Base-by-base conservation (phyloP, 1,140 invertebrate genomes). In the Alviniconcha marisindica region DNA sequence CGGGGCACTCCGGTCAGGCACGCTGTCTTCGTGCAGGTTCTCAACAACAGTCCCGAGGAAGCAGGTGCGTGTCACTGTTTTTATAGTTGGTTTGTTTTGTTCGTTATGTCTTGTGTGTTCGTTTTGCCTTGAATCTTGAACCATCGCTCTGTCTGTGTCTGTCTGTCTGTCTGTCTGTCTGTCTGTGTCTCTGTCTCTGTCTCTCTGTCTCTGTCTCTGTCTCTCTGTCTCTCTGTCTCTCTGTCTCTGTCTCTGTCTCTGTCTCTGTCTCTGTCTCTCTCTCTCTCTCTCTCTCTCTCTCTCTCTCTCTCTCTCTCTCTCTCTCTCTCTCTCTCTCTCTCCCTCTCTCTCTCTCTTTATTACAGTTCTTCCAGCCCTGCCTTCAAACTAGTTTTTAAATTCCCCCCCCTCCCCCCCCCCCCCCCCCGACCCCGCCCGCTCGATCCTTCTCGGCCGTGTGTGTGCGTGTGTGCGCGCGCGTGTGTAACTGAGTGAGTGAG, bases 1-100 rank as follows among this genome's bases (percentile, higher is more conserved):
- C 63, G 78, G 76, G 69, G 33, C 2, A 90, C 85, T 4, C 80
- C 84, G 15, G 84, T 90, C 0, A 84, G 71, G 79, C 84, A 90
- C 82, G 86, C 74, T 24, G 84, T 89, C 7, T 89, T 89, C 82
- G 86, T 89, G 5, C 88, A 89, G 69, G 84, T 84, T 56, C 71
- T 87, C 0, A 89, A 87, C 38, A 74, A 84, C 15, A 84, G 78
- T 42, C 79, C 85, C 1, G 84, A 86, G 3, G 88, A 88, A 77
- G 77, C 87, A 12, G 74, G 86, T 87, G 66, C 83, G 85, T 80
- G 14, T 31, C n/a, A 33, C 28, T 31, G 21, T 7, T n/a, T 28
- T 31, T 51, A 73, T 3, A n/a, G 5, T 2, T 24, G 14, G 21
- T 1, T 73, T 36, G 4, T 36, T 69, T 69, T 69, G 18, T 69